Conservation (phyloP, 2,888 invertebrate genomes). For the Eulithis prunata region DNA sequence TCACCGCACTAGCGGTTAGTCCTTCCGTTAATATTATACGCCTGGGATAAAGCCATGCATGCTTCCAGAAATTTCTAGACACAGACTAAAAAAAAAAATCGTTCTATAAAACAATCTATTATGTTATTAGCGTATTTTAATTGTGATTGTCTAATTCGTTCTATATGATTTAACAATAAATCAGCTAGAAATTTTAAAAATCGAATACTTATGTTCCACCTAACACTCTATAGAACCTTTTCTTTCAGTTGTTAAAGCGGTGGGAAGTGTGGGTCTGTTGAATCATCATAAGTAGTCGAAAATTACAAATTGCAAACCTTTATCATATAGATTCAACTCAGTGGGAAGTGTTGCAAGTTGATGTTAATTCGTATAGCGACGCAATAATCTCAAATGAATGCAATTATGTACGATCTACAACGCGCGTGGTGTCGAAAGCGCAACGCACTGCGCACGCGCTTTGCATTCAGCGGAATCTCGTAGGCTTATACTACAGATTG, state of each 20-base stretch:
- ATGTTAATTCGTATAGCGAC: constrained; percentile 26
- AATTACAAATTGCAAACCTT: constrained; percentile 17
- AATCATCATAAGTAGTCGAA: constrained; percentile 14
- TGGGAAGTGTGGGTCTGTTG: constrained; percentile 13
- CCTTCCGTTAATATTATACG: constrained; percentile 22
- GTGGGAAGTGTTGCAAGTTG: constrained; percentile 25
- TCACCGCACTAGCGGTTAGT: not conserved
- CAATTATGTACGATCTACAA: constrained; percentile 22
- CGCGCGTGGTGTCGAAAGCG: constrained; percentile 18
- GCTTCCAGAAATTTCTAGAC: not conserved
- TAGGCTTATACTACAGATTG: no score
- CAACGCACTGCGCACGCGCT: constrained; percentile 3
- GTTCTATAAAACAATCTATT: no score
- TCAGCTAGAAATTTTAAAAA: no score
- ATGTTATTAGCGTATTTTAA: no score
- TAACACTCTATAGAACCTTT: not conserved
- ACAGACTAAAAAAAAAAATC: no score
- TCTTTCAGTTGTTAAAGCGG: constrained; percentile 7
- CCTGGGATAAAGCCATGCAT: constrained; percentile 20
- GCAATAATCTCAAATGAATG: constrained; percentile 25
- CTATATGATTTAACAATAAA: no score
- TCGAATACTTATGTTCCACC: no score
- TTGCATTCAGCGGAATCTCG: not conserved
- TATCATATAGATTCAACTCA: constrained; percentile 22
- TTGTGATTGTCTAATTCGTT: no score